Evolutionary conservation across 2,888 invertebrate species (phyloP).

Genomic region (Biston betularia): DNA sequence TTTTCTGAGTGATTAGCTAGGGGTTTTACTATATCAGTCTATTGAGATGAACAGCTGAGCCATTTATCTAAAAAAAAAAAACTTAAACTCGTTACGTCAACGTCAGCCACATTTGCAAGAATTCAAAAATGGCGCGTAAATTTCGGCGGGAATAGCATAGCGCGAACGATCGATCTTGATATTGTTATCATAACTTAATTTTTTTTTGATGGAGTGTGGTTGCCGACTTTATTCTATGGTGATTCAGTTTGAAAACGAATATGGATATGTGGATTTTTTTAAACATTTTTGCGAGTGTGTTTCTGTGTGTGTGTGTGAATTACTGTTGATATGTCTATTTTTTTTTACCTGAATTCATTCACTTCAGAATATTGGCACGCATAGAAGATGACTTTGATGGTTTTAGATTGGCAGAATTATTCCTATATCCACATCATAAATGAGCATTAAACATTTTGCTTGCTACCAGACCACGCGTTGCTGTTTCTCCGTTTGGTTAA

Average conservation of each 20-base stretch:
- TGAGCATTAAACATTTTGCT: too few relatives aligned
- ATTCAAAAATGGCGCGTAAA: slow-evolving; percentile 66
- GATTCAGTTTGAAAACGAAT: slow-evolving; percentile 18
- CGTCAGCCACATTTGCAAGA: slow-evolving; percentile 71
- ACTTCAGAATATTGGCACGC: too few relatives aligned
- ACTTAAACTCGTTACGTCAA: slow-evolving; percentile 37
- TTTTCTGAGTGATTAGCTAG: too few relatives aligned
- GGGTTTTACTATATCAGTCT: neutral
- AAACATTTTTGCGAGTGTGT: too few relatives aligned
- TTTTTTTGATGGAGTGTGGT: slow-evolving; percentile 7
- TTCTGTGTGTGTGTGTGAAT: neutral
- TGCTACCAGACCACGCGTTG: too few relatives aligned
- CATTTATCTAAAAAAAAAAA: slow-evolving; percentile 17
- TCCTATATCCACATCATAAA: too few relatives aligned
- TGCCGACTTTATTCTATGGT: slow-evolving; percentile 22
- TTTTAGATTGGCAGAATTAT: too few relatives aligned
- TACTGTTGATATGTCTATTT: neutral
- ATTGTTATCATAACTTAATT: slow-evolving; percentile 25
- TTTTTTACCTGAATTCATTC: neutral
- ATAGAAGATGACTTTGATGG: too few relatives aligned
- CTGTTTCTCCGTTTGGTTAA: too few relatives aligned
- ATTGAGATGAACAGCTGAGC: neutral
- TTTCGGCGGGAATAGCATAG: slow-evolving; percentile 40
- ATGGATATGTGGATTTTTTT: slow-evolving; percentile 11
- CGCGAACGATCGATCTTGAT: slow-evolving; percentile 17